Evolutionary conservation across 2,113 vertebrate species (phyloP), one percentile per base, ranked within the genome.

Genomic region (Leptodactylus fuscus): DNA sequence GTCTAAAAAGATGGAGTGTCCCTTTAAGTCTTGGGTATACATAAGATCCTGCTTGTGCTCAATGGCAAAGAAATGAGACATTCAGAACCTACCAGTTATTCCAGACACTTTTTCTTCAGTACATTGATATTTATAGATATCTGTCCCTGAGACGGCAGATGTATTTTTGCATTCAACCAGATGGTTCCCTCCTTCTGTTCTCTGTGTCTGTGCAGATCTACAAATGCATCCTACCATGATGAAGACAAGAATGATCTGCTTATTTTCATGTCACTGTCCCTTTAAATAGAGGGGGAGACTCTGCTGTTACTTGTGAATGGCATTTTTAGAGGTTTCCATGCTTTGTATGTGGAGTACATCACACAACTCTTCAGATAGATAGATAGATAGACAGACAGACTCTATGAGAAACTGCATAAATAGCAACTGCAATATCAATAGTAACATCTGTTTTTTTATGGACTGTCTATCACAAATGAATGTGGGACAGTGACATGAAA

Each of bases 121-220:
- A 87, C 27, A 2, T 80, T 88, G 88, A 89, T 90, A 90, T 91
- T 90, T 88, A 88, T 88, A 91, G 85, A 55, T 34, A 29, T 46
- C 87, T 71, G 20, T 85, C 18, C 51, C 70, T 46, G 58, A 36
- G 87, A 87, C 69, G 69, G 78, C 87, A 87, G 78, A 87, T 87
- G 55, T 32, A 51, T 82, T n/a, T 73, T 48, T 82, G 16, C 16
- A 18, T 38, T 81, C 36, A 87, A 9, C 10, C 58, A 81, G 71
- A 87, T 79, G 6, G 48, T 60, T 87, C 85, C 55, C 53, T 87
- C 82, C 67, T 88, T 89, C 84, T 88, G 70, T 81, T 38, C 0
- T 0, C 51, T 41, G 71, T 55, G 67, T 62, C 71, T 77, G 29
- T 20, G 18, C 38, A 15, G 20, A 74, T 74, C 38, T 46, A 24